A percentile compares a stretch with the other conserved stretches of the same genome.
These are phyloP conservation scores for Drosophila emarginata DNA, from an alignment of 2,888 invertebrate species.

Conservation along the genomic window DNA sequence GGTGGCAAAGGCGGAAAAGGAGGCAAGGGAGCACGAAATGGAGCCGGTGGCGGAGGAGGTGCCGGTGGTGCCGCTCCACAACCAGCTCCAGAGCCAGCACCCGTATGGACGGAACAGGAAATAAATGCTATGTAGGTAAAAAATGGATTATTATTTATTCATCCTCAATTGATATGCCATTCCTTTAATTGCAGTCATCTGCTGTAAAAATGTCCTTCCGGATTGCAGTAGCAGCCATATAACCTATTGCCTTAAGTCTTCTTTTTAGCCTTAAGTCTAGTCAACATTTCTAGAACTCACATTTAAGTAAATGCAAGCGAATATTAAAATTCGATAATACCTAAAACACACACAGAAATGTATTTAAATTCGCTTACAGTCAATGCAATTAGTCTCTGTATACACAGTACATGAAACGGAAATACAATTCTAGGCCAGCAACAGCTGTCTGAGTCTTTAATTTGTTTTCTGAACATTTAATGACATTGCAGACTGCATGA, in stretches of 20 bases:
- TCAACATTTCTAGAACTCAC: slow-evolving; percentile 50
- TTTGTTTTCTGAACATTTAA: slow-evolving; percentile 12
- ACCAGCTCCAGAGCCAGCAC: slow-evolving; percentile 54
- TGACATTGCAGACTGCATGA: slow-evolving; percentile 5
- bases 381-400: slow-evolving; percentile 44
- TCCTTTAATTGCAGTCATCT: slow-evolving; percentile 42
- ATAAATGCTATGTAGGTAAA: slow-evolving; percentile 54
- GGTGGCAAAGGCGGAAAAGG: slow-evolving; percentile 77
- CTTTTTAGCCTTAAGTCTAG: slow-evolving; percentile 56
- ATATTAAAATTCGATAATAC: slow-evolving; percentile 72
- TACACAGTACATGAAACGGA: slow-evolving; percentile 31
- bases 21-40: slow-evolving; percentile 72
- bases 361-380: slow-evolving; percentile 20
- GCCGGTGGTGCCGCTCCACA: slow-evolving; percentile 63
- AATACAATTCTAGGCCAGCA: slow-evolving; percentile 11
- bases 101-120: slow-evolving; percentile 61
- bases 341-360: slow-evolving; percentile 19
- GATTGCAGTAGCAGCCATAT: slow-evolving; percentile 8
- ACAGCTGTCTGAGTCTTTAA: slow-evolving; percentile 46
- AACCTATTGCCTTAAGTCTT: slow-evolving; percentile 19
- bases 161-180: slow-evolving; percentile 1
- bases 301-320: slow-evolving; percentile 64
- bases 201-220: slow-evolving; percentile 21
- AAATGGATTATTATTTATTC: background rate
- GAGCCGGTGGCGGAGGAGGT: slow-evolving; percentile 72